Conservation (phyloP, 2,797 vertebrate genomes). For the Microctenopoma stevenorrisi region DNA sequence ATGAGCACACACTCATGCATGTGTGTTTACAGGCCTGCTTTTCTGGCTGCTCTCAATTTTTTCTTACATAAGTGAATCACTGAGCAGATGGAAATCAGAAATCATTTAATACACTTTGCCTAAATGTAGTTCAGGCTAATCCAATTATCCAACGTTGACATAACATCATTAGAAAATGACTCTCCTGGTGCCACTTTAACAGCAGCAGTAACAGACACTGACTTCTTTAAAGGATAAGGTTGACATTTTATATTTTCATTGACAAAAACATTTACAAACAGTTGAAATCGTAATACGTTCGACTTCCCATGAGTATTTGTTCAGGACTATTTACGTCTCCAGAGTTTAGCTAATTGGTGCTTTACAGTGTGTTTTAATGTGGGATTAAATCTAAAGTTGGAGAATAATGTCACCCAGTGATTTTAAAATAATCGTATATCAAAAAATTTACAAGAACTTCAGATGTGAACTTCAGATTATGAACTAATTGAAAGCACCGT, state of each 20-base stretch:
- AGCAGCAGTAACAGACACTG: not conserved
- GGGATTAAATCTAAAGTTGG: not conserved
- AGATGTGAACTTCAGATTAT: no score
- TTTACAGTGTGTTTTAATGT: not conserved
- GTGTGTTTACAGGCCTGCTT: constrained; percentile 28
- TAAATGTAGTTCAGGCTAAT: constrained; percentile 42
- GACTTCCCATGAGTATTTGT: not conserved
- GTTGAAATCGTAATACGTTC: no score
- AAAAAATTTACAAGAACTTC: no score
- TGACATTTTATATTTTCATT: not conserved
- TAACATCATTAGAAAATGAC: constrained; percentile 42
- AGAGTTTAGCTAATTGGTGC: not conserved
- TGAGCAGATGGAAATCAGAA: constrained; percentile 55
- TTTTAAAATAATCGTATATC: no score
- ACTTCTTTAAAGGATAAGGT: not conserved
- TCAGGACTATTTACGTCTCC: not conserved
- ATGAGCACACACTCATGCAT: constrained; percentile 41
- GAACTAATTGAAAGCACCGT: no score
- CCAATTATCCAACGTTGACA: constrained; percentile 36
- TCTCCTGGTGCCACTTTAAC: constrained; percentile 21
- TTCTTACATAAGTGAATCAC: constrained; percentile 41
- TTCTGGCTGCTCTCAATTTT: constrained; percentile 9
- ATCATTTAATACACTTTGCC: constrained; percentile 49
- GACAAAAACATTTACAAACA: no score
- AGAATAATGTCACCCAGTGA: not conserved